Base-by-base conservation (phyloP, 2,113 vertebrate species). In the Forbesichthys agassizii region DNA sequence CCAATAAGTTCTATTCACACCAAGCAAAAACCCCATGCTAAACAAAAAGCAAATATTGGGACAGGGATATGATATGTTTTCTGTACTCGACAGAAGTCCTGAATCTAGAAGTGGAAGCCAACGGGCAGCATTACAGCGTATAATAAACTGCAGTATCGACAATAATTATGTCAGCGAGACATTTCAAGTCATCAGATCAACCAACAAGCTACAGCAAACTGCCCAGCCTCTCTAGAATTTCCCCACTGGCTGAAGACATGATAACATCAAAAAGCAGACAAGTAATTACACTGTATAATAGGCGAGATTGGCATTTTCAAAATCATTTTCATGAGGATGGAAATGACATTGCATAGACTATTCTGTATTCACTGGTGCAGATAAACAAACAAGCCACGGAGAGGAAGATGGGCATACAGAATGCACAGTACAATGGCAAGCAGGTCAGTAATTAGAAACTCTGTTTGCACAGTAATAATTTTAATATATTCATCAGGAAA, bases 381-480 rank as follows among this genome's bases (percentile, higher is more conserved):
- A 93, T 93, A 93, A 94, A 94, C 92, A 94, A 93, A 94, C 93
- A 93, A 92, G 90, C 88, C 90, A 88, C 90, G 88, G 84, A 88
- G 79, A 86, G 82, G 82, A 71, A 77, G 88, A 78, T 82, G 56
- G 82, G 81, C 83, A 88, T 69, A 88, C 88, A 90, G 86, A 92
- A 91, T 79, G 90, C 89, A 89, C 88, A 93, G 92, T 92, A 93
- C 93, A 93, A 93, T 94, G 92, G 92, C 92, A 93, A 92, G 92
- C 92, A 93, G 93, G 93, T 94, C 93, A 94, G 93, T 94, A 94
- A 94, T 94, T 94, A 94, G 92, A 94, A 94, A 94, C 92, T 94
- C 92, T 94, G 93, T 94, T 94, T 94, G 93, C 92, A 94, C 92
- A 93, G 93, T 94, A 94, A 94, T 94, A 93, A 92, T 94, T 94